Percentiles rank a stretch among this genome's conserved stretches.
Conservation (phyloP, 2,888 invertebrate species). For the Timema cristinae region DNA sequence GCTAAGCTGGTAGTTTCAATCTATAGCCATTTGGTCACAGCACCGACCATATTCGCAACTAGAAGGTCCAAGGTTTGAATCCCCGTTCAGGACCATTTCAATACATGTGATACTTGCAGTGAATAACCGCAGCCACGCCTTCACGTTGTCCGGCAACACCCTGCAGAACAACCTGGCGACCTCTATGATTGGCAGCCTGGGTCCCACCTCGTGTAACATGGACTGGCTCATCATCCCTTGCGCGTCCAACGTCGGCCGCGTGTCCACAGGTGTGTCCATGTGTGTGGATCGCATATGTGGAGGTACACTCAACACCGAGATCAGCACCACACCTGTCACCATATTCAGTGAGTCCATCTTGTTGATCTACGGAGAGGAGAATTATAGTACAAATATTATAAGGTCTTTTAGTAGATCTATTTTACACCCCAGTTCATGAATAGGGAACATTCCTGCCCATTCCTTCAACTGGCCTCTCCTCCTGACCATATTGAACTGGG, state of each 20-base stretch:
- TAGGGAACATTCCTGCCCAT: too few relatives aligned
- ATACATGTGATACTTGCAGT: constrained; percentile 46
- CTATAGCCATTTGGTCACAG: neutral
- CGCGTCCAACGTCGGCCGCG: constrained; percentile 62
- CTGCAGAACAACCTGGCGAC: constrained; percentile 53
- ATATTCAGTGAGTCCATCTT: constrained; percentile 62
- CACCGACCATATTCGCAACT: neutral
- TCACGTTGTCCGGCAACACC: constrained; percentile 74
- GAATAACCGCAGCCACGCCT: constrained; percentile 67
- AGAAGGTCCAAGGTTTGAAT: neutral
- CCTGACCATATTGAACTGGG: too few relatives aligned
- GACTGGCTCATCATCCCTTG: constrained; percentile 81
- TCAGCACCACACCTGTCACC: constrained; percentile 61
- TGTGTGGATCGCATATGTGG: constrained; percentile 82
- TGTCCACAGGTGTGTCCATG: constrained; percentile 51
- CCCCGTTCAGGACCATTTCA: neutral
- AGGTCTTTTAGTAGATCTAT: too few relatives aligned
- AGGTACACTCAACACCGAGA: constrained; percentile 71
- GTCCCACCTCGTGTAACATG: constrained; percentile 66
- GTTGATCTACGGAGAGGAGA: too few relatives aligned
- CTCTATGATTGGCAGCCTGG: constrained; percentile 60
- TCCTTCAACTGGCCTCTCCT: too few relatives aligned
- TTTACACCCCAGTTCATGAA: too few relatives aligned
- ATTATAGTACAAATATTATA: too few relatives aligned
- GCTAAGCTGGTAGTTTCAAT: too few relatives aligned